Evolutionary conservation across 2,888 invertebrate species (phyloP).

Genomic region (Nebria salina): DNA sequence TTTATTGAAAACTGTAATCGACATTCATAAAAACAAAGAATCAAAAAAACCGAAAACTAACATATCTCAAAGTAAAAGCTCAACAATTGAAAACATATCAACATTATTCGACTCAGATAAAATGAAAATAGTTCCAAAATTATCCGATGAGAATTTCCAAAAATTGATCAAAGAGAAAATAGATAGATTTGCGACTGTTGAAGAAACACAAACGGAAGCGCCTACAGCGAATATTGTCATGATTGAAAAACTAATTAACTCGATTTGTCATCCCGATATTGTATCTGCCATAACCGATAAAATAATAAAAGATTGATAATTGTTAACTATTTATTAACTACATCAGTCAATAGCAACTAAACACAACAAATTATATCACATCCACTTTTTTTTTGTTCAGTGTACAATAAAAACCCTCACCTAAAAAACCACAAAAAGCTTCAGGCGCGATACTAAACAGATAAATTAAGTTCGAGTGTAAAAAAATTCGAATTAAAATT

Average conservation of each 20-base stretch:
- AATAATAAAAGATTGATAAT: constrained; percentile 51
- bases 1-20: constrained; percentile 63
- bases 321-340: constrained; percentile 12
- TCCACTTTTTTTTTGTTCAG: neutral
- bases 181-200: constrained; percentile 54
- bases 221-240: constrained; percentile 60
- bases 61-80: constrained; percentile 59
- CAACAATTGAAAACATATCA: constrained; percentile 10
- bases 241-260: constrained; percentile 68
- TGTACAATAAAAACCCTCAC: neutral
- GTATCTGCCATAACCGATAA: constrained; percentile 63
- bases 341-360: constrained; percentile 21
- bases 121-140: constrained; percentile 31
- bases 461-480: neutral
- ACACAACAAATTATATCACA: constrained; percentile 18
- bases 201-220: constrained; percentile 61
- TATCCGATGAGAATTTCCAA: constrained; percentile 52
- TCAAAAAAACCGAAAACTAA: constrained; percentile 60
- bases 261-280: constrained; percentile 72
- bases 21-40: constrained; percentile 59
- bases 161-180: constrained; percentile 55
- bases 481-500: too few species aligned
- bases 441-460: neutral
- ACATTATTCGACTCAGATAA: neutral
- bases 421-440: neutral